These are phyloP conservation scores for Apostichopus californicus DNA, from an alignment of 35 echinoderm and acorn worm genomes.

Conservation along the genomic window DNA sequence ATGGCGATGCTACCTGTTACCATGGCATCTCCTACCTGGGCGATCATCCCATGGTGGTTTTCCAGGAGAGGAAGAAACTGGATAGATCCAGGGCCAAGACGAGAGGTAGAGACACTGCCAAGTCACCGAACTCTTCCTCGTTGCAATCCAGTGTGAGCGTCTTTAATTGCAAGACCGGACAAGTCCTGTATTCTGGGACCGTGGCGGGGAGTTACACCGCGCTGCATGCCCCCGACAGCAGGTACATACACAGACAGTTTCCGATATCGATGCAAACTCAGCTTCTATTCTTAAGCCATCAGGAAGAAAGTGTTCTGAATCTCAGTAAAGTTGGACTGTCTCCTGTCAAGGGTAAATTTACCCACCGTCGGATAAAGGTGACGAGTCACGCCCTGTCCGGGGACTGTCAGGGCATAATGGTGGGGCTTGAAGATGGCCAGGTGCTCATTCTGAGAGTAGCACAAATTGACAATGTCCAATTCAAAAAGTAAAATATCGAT, in stretches of 20 bases:
- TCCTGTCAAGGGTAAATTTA: constrained; percentile 1
- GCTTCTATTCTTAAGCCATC: neutral
- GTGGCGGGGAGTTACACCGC: constrained; percentile 10
- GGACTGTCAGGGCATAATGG: constrained; percentile 39
- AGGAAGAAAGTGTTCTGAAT: constrained; percentile 4
- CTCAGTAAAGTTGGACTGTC: constrained; percentile 14
- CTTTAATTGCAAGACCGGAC: neutral
- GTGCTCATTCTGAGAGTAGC: constrained; percentile 25
- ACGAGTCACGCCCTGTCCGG: constrained; percentile 18
- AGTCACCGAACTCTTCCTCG: neutral
- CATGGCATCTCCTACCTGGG: constrained; percentile 25
- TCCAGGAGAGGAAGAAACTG: constrained; percentile 28
- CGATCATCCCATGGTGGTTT: neutral
- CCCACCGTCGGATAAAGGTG: constrained; percentile 8
- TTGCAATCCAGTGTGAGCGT: constrained; percentile 1
- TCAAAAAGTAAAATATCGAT: neutral
- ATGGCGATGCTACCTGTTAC: neutral
- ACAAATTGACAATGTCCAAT: neutral
- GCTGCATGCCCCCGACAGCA: neutral
- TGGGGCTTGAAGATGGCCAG: constrained; percentile 44
- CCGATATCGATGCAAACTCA: constrained; percentile 34
- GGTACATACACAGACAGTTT: constrained; percentile 2
- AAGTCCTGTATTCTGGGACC: neutral
- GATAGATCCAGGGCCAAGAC: neutral
- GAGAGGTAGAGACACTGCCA: neutral